phyloP scores from a whole-genome alignment of 2,113 vertebrate genomes.

The Limanda limanda region DNA sequence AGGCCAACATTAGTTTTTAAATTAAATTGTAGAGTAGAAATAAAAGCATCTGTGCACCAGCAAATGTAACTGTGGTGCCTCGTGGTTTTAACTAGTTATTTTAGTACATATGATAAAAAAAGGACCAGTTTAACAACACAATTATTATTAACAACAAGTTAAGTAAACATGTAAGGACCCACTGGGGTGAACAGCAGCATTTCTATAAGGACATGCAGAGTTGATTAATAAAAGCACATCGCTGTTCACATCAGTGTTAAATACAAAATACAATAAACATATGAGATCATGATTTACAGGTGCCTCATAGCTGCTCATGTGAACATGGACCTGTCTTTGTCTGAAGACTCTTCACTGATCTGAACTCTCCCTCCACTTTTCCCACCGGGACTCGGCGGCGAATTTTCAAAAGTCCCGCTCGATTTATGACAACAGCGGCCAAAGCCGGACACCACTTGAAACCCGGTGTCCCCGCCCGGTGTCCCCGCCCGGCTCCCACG shows the following conservation, averaged over 20 bases:
- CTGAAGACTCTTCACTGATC: too few species aligned
- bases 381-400: slow-evolving; percentile 38
- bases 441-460: slow-evolving; percentile 8
- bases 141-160: not conserved
- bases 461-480: not conserved
- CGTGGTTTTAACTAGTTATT: too few species aligned
- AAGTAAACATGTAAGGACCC: not conserved
- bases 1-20: too few species aligned
- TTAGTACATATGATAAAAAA: not conserved
- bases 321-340: not conserved
- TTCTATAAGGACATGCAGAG: too few species aligned
- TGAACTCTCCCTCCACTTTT: slow-evolving; percentile 73
- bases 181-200: too few species aligned
- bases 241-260: too few species aligned
- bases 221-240: too few species aligned
- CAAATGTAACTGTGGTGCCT: too few species aligned
- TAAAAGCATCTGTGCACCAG: too few species aligned
- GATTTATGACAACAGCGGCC: slow-evolving; percentile 60
- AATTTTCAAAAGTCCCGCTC: slow-evolving; percentile 85
- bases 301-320: not conserved
- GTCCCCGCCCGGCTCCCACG: not conserved
- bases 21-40: too few species aligned
- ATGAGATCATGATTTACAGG: not conserved
- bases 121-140: not conserved
- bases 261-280: too few species aligned